These are phyloP conservation scores for Morelia viridis DNA, from an alignment of 2,797 vertebrate genomes.

Conservation along the genomic window DNA sequence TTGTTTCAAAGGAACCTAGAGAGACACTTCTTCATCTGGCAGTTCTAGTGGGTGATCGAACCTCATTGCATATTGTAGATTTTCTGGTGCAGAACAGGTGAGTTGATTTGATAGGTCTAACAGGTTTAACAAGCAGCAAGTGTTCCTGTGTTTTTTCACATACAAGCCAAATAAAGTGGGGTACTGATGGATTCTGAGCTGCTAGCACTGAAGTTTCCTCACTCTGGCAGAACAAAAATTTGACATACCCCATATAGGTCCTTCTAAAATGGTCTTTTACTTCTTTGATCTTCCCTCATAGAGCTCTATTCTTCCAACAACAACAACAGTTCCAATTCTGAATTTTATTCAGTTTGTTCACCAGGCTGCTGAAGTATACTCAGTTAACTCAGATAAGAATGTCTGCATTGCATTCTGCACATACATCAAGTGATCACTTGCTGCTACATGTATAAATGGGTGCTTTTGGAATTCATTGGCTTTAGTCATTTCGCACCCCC, in stretches of 20 bases:
- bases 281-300: neutral
- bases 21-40: slow-evolving; percentile 84
- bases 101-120: slow-evolving; percentile 12
- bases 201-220: neutral
- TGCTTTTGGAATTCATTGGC: neutral
- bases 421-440: neutral
- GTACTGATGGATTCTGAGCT: neutral
- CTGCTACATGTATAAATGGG: neutral
- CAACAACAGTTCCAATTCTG: neutral
- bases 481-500: neutral
- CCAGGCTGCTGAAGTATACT: neutral
- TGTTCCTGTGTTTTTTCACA: neutral
- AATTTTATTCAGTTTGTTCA: neutral
- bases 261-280: accelerated
- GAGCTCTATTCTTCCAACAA: neutral
- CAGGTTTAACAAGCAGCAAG: neutral
- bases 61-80: slow-evolving; percentile 83
- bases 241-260: neutral
- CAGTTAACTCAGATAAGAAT: neutral
- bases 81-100: slow-evolving; percentile 84
- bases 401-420: neutral
- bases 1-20: slow-evolving; percentile 76
- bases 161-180: neutral
- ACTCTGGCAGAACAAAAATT: neutral
- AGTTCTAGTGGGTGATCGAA: slow-evolving; percentile 80